Evolutionary conservation across 2,888 invertebrate species (phyloP).

Genomic region (Syritta pipiens): DNA sequence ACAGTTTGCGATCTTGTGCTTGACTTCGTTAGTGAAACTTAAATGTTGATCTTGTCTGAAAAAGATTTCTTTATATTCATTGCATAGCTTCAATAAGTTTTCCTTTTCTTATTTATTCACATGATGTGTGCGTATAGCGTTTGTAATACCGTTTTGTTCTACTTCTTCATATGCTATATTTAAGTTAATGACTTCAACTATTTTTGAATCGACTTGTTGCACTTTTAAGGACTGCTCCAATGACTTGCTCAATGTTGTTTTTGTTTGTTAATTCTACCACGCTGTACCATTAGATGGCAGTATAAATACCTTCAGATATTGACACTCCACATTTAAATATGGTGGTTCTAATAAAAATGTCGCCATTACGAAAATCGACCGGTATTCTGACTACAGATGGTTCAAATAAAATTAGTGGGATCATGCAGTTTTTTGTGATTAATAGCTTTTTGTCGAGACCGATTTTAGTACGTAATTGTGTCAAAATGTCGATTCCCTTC

Average conservation of each 20-base stretch:
- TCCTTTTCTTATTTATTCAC: not conserved
- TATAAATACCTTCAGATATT: not conserved
- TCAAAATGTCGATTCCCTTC: conserved; percentile 20
- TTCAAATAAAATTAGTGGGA: conserved; percentile 23
- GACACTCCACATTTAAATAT: not conserved
- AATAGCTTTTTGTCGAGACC: conserved; percentile 29
- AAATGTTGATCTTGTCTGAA: not conserved
- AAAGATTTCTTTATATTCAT: not conserved
- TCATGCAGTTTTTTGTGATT: conserved; percentile 13
- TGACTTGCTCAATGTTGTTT: not conserved
- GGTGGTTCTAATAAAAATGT: conserved; percentile 15
- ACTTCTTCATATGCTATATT: not conserved
- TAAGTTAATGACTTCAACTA: too few species aligned
- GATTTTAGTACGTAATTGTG: conserved; percentile 22
- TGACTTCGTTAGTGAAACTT: conserved; percentile 3
- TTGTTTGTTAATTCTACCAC: not conserved
- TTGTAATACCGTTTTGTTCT: not conserved
- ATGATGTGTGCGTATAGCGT: not conserved
- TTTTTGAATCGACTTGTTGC: too few species aligned
- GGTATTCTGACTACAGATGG: conserved; percentile 21
- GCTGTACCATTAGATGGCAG: not conserved
- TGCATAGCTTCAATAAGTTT: not conserved
- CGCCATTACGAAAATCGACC: conserved; percentile 27
- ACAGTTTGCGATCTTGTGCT: not conserved
- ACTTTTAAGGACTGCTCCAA: not conserved